phyloP scores from a whole-genome alignment of 2,888 invertebrate genomes.

The Lycaena phlaeas region DNA sequence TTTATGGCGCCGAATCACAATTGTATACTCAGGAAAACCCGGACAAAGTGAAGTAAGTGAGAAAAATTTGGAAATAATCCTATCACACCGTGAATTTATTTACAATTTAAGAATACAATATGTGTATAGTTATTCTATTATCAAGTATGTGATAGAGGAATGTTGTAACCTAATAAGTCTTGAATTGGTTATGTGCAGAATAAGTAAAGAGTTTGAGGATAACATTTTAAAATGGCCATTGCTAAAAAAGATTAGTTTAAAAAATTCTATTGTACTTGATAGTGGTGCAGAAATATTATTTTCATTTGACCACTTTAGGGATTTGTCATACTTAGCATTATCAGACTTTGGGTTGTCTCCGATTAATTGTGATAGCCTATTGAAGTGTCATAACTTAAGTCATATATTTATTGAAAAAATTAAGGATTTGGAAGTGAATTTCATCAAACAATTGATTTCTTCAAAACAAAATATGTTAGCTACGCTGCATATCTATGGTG shows the following conservation, averaged over 20 bases:
- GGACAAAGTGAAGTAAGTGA: slow-evolving; percentile 44
- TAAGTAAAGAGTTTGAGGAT: slow-evolving; percentile 43
- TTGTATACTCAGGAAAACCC: slow-evolving; percentile 51
- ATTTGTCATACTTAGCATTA: slow-evolving; percentile 41
- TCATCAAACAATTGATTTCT: slow-evolving; percentile 39
- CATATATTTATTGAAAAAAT: slow-evolving; percentile 60
- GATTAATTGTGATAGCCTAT: slow-evolving; percentile 41
- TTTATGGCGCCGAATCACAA: slow-evolving; percentile 42
- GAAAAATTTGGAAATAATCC: slow-evolving; percentile 39
- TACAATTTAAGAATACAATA: slow-evolving; percentile 49
- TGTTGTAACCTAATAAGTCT: slow-evolving; percentile 47
- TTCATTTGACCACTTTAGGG: slow-evolving; percentile 41
- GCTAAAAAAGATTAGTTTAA: slow-evolving; percentile 47
- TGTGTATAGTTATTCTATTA: slow-evolving; percentile 42
- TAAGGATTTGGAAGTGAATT: slow-evolving; percentile 39
- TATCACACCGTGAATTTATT: slow-evolving; percentile 40
- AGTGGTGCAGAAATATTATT: slow-evolving; percentile 35
- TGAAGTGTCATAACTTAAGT: slow-evolving; percentile 42
- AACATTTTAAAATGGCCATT: slow-evolving; percentile 44
- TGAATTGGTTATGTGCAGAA: slow-evolving; percentile 57
- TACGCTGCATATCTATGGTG: slow-evolving; percentile 54
- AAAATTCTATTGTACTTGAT: slow-evolving; percentile 44
- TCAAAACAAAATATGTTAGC: slow-evolving; percentile 38
- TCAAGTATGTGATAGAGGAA: slow-evolving; percentile 39
- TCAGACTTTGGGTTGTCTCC: slow-evolving; percentile 55